Percentiles rank a stretch among this genome's conserved stretches.
phyloP scores from a whole-genome alignment of 2,113 vertebrate genomes.

The Sprattus sprattus region DNA sequence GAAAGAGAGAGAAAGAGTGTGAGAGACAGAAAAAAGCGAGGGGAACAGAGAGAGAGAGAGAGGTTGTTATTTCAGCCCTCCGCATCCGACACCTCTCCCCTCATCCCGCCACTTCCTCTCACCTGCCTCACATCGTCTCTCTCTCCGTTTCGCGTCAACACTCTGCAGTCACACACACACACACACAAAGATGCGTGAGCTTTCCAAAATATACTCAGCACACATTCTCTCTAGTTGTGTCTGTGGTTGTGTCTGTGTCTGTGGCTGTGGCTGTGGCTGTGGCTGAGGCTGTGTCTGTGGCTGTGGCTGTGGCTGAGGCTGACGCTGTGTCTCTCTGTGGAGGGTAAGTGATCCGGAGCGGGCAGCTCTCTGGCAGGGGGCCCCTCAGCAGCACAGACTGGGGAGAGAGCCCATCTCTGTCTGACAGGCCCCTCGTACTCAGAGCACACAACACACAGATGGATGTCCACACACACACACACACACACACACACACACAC shows the following conservation, averaged over 20 bases:
- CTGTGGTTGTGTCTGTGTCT: background rate
- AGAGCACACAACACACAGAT: background rate
- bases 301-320: no score
- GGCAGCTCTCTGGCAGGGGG: background rate
- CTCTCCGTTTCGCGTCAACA: constrained; percentile 35
- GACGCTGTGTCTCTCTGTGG: background rate
- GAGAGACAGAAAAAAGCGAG: background rate
- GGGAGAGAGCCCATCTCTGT: background rate
- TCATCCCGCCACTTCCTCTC: constrained; percentile 41
- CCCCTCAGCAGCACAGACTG: background rate
- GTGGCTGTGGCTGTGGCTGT: no score
- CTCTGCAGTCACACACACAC: constrained; percentile 19
- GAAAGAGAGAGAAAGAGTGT: background rate
- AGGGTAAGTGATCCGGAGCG: constrained; percentile 8
- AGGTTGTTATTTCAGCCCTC: constrained; percentile 51
- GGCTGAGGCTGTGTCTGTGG: no score
- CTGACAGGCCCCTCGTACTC: background rate
- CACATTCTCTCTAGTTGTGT: background rate
- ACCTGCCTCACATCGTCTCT: constrained; percentile 41
- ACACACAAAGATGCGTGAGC: constrained; percentile 13
- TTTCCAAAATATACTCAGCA: constrained; percentile 24
- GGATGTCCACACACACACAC: background rate
- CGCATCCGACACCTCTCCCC: constrained; percentile 5
- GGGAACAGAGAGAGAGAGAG: constrained; percentile 15
- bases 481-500: constrained; percentile 26